These are phyloP conservation scores for Semibalanus balanoides DNA, from an alignment of 1,140 invertebrate genomes.

Conservation along the genomic window DNA sequence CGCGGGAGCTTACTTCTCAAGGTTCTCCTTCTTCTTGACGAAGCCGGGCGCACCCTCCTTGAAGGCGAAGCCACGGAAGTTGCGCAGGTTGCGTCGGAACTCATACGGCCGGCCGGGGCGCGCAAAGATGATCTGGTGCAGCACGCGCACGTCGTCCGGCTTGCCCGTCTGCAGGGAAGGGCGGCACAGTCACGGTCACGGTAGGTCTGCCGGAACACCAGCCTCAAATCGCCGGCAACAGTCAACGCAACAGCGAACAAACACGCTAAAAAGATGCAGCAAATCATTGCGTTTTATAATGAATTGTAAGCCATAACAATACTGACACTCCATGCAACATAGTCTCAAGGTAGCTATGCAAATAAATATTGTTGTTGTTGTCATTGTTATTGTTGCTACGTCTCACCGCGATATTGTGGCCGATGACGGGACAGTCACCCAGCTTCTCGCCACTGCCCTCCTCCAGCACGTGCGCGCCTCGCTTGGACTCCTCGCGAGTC, in stretches of 20 bases:
- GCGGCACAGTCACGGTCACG: too few species aligned
- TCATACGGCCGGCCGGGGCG: constrained; percentile 27
- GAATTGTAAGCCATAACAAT: too few species aligned
- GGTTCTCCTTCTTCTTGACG: constrained; percentile 24
- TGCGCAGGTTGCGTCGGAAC: constrained; percentile 31
- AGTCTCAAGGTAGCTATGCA: too few species aligned
- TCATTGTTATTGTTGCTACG: too few species aligned
- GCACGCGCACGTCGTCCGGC: constrained; percentile 28
- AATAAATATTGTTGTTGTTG: too few species aligned
- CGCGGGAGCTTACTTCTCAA: constrained; percentile 32
- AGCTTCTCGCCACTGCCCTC: constrained; percentile 29
- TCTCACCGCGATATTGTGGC: constrained; percentile 11
- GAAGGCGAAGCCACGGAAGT: constrained; percentile 33
- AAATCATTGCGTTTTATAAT: too few species aligned
- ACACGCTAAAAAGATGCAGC: too few species aligned
- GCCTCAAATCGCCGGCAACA: too few species aligned
- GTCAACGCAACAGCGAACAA: too few species aligned
- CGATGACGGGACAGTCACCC: constrained; percentile 27
- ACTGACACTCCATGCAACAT: too few species aligned
- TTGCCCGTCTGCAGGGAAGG: constrained; percentile 23
- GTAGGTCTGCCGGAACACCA: too few species aligned
- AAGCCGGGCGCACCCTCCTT: constrained; percentile 27
- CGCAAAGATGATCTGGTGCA: constrained; percentile 29
- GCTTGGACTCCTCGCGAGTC: constrained; percentile 20
- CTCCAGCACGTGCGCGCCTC: constrained; percentile 27